These are phyloP conservation scores for Parasteatoda lunata DNA, from an alignment of 2,888 invertebrate genomes.

Conservation along the genomic window DNA sequence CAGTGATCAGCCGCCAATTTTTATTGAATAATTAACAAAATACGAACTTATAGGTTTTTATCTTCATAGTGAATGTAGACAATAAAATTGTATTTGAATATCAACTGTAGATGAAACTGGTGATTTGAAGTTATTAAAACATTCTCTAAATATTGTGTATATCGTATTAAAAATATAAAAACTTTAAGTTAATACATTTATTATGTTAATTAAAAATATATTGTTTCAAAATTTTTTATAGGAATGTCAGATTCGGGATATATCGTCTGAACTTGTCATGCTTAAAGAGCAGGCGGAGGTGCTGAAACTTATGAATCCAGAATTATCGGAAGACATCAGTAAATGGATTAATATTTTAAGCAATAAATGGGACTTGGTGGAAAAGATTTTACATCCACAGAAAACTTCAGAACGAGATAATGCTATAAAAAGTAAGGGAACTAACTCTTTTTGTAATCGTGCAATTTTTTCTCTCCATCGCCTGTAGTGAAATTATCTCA, in stretches of 20 bases:
- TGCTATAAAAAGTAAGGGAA: conserved; percentile 71
- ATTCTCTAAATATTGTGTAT: too few species aligned
- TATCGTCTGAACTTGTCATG: conserved; percentile 80
- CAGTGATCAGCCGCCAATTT: too few species aligned
- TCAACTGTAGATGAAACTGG: too few species aligned
- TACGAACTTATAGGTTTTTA: too few species aligned
- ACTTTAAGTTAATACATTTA: too few species aligned
- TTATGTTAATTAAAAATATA: background rate
- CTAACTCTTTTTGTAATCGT: background rate
- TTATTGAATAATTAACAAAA: too few species aligned
- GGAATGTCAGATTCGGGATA: conserved; percentile 16
- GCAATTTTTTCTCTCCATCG: too few species aligned
- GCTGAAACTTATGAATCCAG: conserved; percentile 80
- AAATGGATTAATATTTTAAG: conserved; percentile 85
- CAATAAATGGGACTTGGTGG: conserved; percentile 85
- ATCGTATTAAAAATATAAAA: too few species aligned
- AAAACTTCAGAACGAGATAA: conserved; percentile 71
- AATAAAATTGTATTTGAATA: too few species aligned
- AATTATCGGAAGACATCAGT: conserved; percentile 81
- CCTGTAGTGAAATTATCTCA: too few species aligned
- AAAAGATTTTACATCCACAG: conserved; percentile 80
- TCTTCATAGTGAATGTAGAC: too few species aligned
- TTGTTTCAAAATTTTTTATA: background rate
- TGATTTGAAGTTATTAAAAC: too few species aligned
- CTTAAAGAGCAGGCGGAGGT: conserved; percentile 86